A percentile compares a stretch with the other conserved stretches of the same genome.
Evolutionary conservation across 2,113 vertebrate genomes (phyloP).

Genomic region (Plectropomus leopardus): DNA sequence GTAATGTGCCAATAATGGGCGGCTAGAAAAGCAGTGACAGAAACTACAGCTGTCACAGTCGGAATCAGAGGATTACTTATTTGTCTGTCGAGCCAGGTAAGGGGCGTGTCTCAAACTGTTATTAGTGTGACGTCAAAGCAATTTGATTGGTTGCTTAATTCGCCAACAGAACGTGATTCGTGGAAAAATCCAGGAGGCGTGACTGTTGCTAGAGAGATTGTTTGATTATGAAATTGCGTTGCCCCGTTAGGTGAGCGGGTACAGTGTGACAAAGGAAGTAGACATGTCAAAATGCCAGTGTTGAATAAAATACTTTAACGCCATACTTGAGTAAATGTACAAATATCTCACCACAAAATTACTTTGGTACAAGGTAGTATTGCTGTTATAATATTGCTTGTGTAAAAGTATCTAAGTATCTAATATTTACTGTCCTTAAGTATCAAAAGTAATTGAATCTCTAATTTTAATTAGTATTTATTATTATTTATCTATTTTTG

Average conservation of each 20-base stretch:
- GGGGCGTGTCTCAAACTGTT: slow-evolving; percentile 32
- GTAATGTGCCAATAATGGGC: slow-evolving; percentile 1
- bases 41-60: slow-evolving; percentile 45
- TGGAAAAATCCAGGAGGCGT: slow-evolving; percentile 12
- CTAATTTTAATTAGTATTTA: too few relatives aligned
- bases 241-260: slow-evolving; percentile 52
- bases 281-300: too few relatives aligned
- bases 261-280: not conserved
- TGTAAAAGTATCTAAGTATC: too few relatives aligned
- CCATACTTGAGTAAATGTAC: too few relatives aligned
- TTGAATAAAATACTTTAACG: too few relatives aligned
- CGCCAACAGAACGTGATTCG: slow-evolving; percentile 30
- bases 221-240: slow-evolving; percentile 29
- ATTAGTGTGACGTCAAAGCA: not conserved
- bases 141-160: slow-evolving; percentile 58
- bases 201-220: not conserved
- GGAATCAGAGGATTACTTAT: slow-evolving; percentile 53
- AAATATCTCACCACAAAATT: too few relatives aligned
- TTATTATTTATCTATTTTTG: too few relatives aligned
- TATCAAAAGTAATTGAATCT: too few relatives aligned
- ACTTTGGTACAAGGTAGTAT: too few relatives aligned
- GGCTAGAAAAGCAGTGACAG: not conserved
- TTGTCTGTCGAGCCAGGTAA: slow-evolving; percentile 54
- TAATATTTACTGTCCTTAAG: too few relatives aligned
- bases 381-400: too few relatives aligned